Evolutionary conservation across 2,888 invertebrate species (phyloP), one percentile per base, ranked within the genome.

Genomic region (Tenthredo livida): DNA sequence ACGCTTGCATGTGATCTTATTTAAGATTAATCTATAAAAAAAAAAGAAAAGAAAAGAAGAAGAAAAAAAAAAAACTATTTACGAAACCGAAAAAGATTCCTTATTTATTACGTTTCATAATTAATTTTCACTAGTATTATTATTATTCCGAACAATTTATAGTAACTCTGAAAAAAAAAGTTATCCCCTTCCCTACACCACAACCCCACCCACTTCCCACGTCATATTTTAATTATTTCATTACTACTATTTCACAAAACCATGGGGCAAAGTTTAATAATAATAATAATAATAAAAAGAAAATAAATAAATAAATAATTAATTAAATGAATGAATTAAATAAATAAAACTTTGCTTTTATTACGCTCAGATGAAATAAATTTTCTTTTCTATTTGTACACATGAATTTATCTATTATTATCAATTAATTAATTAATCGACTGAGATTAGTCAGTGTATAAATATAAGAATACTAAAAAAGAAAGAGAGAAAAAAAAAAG

Each of bases 1-100:
- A 83, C 83, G 83, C 83, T 83, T 83, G 83, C 83, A 83, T 83
- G 67, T 83, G 83, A 83, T 83, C 67, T 67, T 83, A 83, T 83
- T 83, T 83, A 83, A 67, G 83, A 67, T 87, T 87, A 83, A 87
- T 83, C 82, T 84, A 72, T 82, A 65, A 84, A 83, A 61, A 83
- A 72, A 83, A 82, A 75, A 67, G 78, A 82, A 58, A 33, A 33
- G 2, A 29, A 29, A 29, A 29, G 75, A 85, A 78, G 80, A 72
- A 65, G 82, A 73, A 12, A 78, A 83, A 29, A 82, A 85, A 83
- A 50, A 84, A 83, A 80, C 50, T 47, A 70, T 83, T 78, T 78
- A 50, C 70, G 58, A 67, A 65, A 43, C n/a, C 17, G 33, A 54
- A 54, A 78, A 78, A 78, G 78, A 83, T 83, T 83, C 83, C 67